Base-by-base conservation (phyloP, 2,888 invertebrate genomes). In the Mythimna lalbum region DNA sequence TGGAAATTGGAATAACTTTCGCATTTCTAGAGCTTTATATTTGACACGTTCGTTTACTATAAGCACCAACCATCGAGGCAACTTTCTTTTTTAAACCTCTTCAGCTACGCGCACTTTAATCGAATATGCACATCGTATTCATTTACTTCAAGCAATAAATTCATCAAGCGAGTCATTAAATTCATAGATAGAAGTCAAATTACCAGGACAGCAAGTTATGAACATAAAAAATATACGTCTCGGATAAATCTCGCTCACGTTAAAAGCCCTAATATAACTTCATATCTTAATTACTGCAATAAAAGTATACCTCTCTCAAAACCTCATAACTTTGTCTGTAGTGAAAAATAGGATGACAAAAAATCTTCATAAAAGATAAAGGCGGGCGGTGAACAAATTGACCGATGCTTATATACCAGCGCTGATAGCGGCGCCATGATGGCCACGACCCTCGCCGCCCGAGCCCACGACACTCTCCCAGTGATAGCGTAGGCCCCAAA, bases 241-340 rank as follows among this genome's bases (percentile, higher is more conserved):
- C 65, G 87, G 89, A 90, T 90, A 91, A 88, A 88, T 86, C 85
- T 87, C 74, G 76, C 80, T 82, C 82, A 84, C 88, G 90, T 91
- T 95, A 94, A 95, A 95, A 95, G 95, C 94, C 84, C 89, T 89
- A 89, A 91, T 90, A 92, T 92, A 89, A 92, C 87, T 88, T 88
- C 88, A 90, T 94, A 95, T 95, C 95, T 95, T 92, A 94, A 95
- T 94, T 93, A 92, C 95, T 89, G 90, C 91, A 94, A 94, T 95
- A 95, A 95, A 94, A 92, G 90, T 90, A 93, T 92, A 91, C 90
- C 89, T 88, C 90, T 89, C 90, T 90, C 90, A 90, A 91, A 94
- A 91, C 89, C 93, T 92, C 92, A 94, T 94, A 93, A 92, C 89
- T 93, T 91, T 89, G 90, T 90, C 87, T 87, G 84, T 87, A 89